Base-by-base conservation (phyloP, 2,113 vertebrate species). In the Sinosuthora webbiana region DNA sequence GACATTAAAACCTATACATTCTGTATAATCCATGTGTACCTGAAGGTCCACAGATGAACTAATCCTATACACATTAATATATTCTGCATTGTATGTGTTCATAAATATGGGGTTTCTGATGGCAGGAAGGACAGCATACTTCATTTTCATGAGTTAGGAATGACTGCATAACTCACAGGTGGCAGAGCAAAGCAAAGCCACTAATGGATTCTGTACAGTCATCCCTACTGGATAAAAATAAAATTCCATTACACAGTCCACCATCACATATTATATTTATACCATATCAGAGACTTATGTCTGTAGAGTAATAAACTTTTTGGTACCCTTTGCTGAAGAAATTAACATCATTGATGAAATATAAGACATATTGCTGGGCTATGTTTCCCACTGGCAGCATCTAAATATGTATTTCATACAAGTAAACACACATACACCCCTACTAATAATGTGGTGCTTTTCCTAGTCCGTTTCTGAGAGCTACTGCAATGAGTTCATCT, bases 101-200 rank as follows among this genome's bases (percentile, higher is more conserved):
- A 93, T 96, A 96, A 96, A 95, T 95, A 95, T 27, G 74, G 78
- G 71, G 55, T 90, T 95, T 95, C 71, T 91, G 81, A 93, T 90
- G 81, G 87, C 7, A 7, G 37, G 57, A 95, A 96, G 65, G 88
- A 92, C 92, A 87, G 41, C 62, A 95, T 92, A 91, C 79, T 95
- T 97, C 90, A 96, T 96, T 97, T 95, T 96, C 77, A 94, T 95
- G 96, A 97, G 95, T 97, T 97, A 94, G 90, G 95, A 97, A 96
- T 92, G 88, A 95, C 64, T 94, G 59, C 85, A 95, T 95, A 96
- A 96, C 87, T 96, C 96, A 97, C 83, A 90, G 83, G 95, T 95
- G 97, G 89, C 87, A 95, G 94, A 96, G 93, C 63, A 92, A 88
- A 97, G 67, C 70, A 62, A 95, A 91, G 33, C 64, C 68, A 67